phyloP scores from a whole-genome alignment of 2,888 invertebrate species.

The Ophonus ardosiacus region DNA sequence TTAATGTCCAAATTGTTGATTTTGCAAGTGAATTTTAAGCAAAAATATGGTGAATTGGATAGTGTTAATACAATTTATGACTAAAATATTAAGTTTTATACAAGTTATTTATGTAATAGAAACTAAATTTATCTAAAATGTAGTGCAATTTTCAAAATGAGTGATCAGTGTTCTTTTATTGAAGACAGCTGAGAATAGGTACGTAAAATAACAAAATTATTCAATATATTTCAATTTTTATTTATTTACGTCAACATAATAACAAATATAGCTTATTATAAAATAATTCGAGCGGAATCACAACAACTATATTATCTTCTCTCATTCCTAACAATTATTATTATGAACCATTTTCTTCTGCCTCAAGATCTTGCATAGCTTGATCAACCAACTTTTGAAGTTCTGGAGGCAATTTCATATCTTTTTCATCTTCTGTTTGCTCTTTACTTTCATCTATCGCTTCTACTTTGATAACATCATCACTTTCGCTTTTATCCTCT shows the following conservation, averaged over 20 bases:
- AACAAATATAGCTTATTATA: background rate
- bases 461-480: slow-evolving; percentile 52
- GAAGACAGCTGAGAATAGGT: too few relatives aligned
- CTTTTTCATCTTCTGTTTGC: slow-evolving; percentile 74
- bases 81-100: too few relatives aligned
- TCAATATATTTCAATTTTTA: background rate
- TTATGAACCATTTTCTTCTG: slow-evolving; percentile 46
- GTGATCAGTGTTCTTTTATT: too few relatives aligned
- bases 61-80: too few relatives aligned
- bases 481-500: slow-evolving; percentile 58
- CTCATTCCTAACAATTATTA: background rate
- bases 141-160: too few relatives aligned
- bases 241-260: background rate
- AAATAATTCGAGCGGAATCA: background rate
- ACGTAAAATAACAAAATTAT: too few relatives aligned
- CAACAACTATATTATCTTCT: background rate
- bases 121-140: too few relatives aligned
- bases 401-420: slow-evolving; percentile 77
- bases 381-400: slow-evolving; percentile 81
- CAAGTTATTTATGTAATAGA: too few relatives aligned
- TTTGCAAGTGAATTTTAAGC: too few relatives aligned
- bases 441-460: slow-evolving; percentile 68
- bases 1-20: too few relatives aligned
- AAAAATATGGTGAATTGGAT: too few relatives aligned
- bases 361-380: slow-evolving; percentile 74